These are phyloP conservation scores for Cyprinodon brontotheroides DNA, from an alignment of 2,113 vertebrate species.

Conservation along the genomic window DNA sequence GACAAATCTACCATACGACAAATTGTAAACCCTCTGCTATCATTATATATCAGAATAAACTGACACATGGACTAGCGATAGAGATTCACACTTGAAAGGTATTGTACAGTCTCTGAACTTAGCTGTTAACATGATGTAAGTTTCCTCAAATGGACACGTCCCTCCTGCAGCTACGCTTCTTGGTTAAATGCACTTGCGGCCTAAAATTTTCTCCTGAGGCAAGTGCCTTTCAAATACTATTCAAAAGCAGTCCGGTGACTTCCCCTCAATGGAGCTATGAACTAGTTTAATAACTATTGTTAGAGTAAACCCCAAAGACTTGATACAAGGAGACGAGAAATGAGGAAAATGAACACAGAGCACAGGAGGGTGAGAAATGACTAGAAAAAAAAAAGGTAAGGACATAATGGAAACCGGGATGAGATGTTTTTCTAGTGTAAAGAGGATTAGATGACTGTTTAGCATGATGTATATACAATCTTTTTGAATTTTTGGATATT, in stretches of 20 bases:
- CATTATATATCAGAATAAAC: background rate
- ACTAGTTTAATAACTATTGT: conserved; percentile 81
- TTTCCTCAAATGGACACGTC: conserved; percentile 39
- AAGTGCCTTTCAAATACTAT: conserved; percentile 59
- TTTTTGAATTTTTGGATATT: background rate
- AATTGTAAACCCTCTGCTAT: conserved; percentile 3
- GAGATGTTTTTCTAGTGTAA: background rate
- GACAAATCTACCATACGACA: background rate
- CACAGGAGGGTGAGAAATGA: conserved; percentile 14
- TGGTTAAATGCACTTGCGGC: conserved; percentile 55
- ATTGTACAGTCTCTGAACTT: conserved; percentile 26
- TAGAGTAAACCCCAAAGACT: conserved; percentile 70
- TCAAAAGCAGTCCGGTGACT: conserved; percentile 58
- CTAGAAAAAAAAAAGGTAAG: conserved; percentile 1
- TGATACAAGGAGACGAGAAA: conserved; percentile 43
- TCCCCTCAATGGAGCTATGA: conserved; percentile 68
- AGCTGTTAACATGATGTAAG: conserved; percentile 22
- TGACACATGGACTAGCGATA: conserved; percentile 15
- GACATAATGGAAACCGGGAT: conserved; percentile 8
- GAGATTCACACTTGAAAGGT: conserved; percentile 18
- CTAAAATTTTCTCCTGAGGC: conserved; percentile 56
- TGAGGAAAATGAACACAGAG: conserved; percentile 25
- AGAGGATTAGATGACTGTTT: background rate
- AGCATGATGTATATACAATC: background rate
- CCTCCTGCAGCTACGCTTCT: conserved; percentile 54